Percentiles rank a stretch among this genome's conserved stretches.
phyloP scores from a whole-genome alignment of 2,888 invertebrate species.

The Zygothrica quintamaculata region DNA sequence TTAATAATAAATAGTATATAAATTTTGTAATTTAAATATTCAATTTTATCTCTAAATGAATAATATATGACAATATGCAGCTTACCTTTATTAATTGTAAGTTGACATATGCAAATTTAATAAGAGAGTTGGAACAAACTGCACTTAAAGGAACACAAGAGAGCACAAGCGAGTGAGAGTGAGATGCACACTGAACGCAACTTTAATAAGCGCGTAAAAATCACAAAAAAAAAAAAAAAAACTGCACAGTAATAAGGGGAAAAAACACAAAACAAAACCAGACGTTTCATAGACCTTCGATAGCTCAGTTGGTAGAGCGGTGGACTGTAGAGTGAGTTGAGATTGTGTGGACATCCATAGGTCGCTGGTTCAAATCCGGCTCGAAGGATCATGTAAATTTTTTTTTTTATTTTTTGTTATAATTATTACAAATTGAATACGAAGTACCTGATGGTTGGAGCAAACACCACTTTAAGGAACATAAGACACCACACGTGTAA shows the following conservation, averaged over 20 bases:
- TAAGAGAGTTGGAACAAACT: neutral
- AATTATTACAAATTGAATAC: neutral
- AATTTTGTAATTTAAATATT: slow-evolving; percentile 8
- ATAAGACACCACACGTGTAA: no score
- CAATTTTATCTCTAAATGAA: neutral
- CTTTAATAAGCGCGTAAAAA: no score
- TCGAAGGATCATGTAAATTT: slow-evolving; percentile 73
- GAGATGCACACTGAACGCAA: no score
- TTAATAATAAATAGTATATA: neutral
- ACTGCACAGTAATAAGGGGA: no score
- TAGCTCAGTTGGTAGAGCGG: slow-evolving; percentile 84
- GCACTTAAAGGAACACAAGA: no score
- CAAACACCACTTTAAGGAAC: no score
- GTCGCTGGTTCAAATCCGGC: slow-evolving; percentile 83
- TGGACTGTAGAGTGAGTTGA: slow-evolving; percentile 75
- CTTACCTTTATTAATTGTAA: neutral
- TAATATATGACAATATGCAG: neutral
- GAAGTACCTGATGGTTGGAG: no score
- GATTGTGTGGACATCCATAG: slow-evolving; percentile 74
- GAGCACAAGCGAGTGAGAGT: no score
- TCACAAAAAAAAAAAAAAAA: no score
- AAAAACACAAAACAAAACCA: neutral
- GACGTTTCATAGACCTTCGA: slow-evolving; percentile 72
- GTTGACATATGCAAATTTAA: neutral
- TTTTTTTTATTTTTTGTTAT: slow-evolving; percentile 1